These are phyloP conservation scores for Synaphobranchus kaupii DNA, from an alignment of 2,797 vertebrate genomes.

Conservation along the genomic window DNA sequence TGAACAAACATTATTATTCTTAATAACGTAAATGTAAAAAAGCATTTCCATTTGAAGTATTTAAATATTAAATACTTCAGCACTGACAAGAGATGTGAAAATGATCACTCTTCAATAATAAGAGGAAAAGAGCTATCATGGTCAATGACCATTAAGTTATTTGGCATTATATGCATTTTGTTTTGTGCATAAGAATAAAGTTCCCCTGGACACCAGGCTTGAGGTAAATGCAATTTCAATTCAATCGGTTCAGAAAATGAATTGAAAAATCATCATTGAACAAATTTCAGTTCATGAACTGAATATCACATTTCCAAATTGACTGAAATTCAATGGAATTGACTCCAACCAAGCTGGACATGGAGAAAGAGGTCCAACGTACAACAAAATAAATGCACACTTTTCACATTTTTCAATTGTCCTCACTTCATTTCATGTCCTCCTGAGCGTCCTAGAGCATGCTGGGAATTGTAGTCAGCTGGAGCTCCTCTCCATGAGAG, in stretches of 20 bases:
- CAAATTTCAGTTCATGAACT: neutral
- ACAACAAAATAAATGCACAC: neutral
- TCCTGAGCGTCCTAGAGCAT: conserved; percentile 1
- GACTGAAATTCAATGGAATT: neutral
- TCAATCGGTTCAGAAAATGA: neutral
- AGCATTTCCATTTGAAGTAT: conserved; percentile 30
- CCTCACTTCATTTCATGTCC: neutral
- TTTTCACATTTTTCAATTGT: neutral
- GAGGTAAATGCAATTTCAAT: neutral
- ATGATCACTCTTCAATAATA: neutral
- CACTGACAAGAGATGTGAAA: neutral
- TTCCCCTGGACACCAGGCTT: conserved; percentile 1
- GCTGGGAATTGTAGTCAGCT: neutral
- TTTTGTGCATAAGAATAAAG: neutral
- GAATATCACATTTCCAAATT: neutral
- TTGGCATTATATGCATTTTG: neutral
- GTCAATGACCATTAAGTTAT: conserved; percentile 11
- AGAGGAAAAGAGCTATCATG: conserved; percentile 24
- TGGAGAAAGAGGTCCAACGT: conserved; percentile 9
- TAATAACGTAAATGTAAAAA: conserved; percentile 13
- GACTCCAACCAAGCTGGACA: neutral
- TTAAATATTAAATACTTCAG: conserved; percentile 52
- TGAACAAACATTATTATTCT: conserved; percentile 14
- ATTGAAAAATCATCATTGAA: neutral
- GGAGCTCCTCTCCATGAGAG: neutral